These are phyloP conservation scores for Cynocephalus volans DNA, from an alignment of 2,113 vertebrate species.

Conservation along the genomic window DNA sequence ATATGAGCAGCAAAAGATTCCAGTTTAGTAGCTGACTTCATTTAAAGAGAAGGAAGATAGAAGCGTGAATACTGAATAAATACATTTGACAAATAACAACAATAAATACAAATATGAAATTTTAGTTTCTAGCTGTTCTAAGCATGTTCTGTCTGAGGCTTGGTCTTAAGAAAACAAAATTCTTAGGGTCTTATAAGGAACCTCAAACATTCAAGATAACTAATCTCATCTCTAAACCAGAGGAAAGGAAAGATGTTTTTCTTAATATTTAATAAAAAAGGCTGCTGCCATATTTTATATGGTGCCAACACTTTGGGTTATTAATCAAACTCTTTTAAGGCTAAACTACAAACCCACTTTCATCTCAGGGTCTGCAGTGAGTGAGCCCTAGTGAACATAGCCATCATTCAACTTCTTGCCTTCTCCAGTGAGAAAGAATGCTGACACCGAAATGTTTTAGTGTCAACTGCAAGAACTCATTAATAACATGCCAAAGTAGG, in stretches of 20 bases:
- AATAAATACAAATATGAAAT: constrained; percentile 54
- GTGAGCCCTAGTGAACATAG: constrained; percentile 63
- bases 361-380: constrained; percentile 51
- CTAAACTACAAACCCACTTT: constrained; percentile 73
- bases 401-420: constrained; percentile 73
- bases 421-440: constrained; percentile 69
- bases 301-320: constrained; percentile 76
- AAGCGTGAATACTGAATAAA: constrained; percentile 61
- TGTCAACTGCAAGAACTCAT: constrained; percentile 69
- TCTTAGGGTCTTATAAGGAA: constrained; percentile 77
- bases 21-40: constrained; percentile 49
- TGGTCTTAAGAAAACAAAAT: constrained; percentile 83
- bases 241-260: constrained; percentile 80
- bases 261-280: constrained; percentile 80
- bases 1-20: constrained; percentile 66
- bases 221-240: constrained; percentile 83
- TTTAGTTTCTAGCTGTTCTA: constrained; percentile 31
- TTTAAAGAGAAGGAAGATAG: constrained; percentile 39
- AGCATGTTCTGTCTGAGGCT: constrained; percentile 56
- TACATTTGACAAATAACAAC: constrained; percentile 65
- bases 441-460: constrained; percentile 70
- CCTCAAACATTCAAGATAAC: constrained; percentile 78
- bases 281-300: constrained; percentile 69
- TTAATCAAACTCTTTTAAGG: constrained; percentile 79
- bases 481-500: constrained; percentile 76